These are phyloP conservation scores for Catostomus latipinnis DNA, from an alignment of 2,797 vertebrate genomes.

Conservation along the genomic window DNA sequence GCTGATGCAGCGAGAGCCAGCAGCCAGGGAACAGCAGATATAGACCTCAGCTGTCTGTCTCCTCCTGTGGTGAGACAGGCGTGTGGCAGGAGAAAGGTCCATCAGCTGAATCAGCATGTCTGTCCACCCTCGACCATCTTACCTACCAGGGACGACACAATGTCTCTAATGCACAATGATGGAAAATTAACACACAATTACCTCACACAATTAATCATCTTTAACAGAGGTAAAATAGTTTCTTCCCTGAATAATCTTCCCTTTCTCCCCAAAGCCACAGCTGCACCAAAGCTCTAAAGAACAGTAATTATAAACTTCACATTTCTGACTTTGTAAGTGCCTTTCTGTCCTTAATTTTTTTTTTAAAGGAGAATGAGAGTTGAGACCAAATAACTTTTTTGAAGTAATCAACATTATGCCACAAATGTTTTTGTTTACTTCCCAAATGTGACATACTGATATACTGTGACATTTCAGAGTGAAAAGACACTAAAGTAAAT, in stretches of 20 bases:
- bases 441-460: no score
- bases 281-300: no score
- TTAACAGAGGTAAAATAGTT: slow-evolving; percentile 42
- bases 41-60: slow-evolving; percentile 27
- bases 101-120: slow-evolving; percentile 32
- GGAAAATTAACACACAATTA: slow-evolving; percentile 60
- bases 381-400: no score
- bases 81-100: slow-evolving; percentile 17
- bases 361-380: no score
- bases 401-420: no score
- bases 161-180: slow-evolving; percentile 66
- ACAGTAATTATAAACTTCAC: no score
- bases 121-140: slow-evolving; percentile 50
- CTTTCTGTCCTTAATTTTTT: no score
- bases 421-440: no score
- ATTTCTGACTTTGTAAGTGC: no score
- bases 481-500: no score
- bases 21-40: slow-evolving; percentile 30
- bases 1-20: slow-evolving; percentile 18
- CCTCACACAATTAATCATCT: slow-evolving; percentile 21
- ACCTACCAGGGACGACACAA: slow-evolving; percentile 54
- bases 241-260: background rate
- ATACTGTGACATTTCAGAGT: no score
- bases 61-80: slow-evolving; percentile 26
- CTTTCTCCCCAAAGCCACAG: slow-evolving; percentile 19